Evolutionary conservation across 2,888 invertebrate species (phyloP).

Genomic region (Nomada fabriciana): DNA sequence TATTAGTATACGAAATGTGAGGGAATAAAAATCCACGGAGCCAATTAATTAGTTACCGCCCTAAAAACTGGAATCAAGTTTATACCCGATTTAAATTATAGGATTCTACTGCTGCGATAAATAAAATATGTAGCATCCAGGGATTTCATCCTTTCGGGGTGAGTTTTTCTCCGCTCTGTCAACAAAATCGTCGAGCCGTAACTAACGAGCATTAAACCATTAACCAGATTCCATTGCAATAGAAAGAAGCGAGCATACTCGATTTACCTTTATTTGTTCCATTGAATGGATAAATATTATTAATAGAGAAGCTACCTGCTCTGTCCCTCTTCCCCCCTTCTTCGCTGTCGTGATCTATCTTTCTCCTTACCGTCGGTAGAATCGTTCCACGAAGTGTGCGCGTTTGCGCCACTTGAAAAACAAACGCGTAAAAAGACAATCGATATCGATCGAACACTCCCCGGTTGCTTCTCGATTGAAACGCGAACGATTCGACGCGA

Average conservation of each 20-base stretch:
- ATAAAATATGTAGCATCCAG: no score
- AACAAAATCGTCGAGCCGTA: neutral
- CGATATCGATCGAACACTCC: constrained; percentile 49
- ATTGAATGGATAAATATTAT: constrained; percentile 26
- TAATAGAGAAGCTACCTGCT: neutral
- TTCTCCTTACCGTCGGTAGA: neutral
- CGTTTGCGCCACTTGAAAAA: constrained; percentile 18
- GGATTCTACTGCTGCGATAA: no score
- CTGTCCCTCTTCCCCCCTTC: no score
- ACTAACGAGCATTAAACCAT: neutral
- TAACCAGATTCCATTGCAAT: no score
- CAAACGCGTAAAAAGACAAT: constrained; percentile 43
- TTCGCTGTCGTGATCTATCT: no score
- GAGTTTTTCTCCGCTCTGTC: no score
- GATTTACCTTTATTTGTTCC: constrained; percentile 4
- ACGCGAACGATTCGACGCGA: constrained; percentile 18
- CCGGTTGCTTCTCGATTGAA: constrained; percentile 38
- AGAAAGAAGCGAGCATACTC: neutral
- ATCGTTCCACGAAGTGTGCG: constrained; percentile 18
- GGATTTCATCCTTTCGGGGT: no score
- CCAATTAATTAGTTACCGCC: no score
- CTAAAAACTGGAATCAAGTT: no score
- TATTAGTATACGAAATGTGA: no score
- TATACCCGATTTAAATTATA: no score
- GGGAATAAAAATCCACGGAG: no score